Base-by-base conservation (phyloP, 2,113 vertebrate genomes). In the Micromys minutus region DNA sequence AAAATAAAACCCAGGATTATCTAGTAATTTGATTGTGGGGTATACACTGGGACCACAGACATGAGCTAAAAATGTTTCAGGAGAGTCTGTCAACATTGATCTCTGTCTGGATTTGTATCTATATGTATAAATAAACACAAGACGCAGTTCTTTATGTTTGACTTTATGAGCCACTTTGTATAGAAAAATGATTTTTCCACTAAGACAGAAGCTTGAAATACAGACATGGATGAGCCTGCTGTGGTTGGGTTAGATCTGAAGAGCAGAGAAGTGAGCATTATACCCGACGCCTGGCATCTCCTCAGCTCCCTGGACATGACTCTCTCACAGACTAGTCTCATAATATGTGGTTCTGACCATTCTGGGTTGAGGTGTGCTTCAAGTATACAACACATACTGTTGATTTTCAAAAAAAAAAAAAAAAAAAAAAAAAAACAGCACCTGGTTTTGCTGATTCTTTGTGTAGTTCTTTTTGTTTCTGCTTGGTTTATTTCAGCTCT, bases 321-420 rank as follows among this genome's bases (percentile, higher is more conserved):
- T 7, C 24, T 81, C 1, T 22, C 2, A 39, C 31, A 11, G 0
- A 22, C 4, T 85, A 16, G 4, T 22, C 63, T 21, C 4, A 8
- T 17, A 5, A 26, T 3, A 0, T 0, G 31, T n/a, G 61, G 7
- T 19, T 39, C 16, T 55, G 34, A 17, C 59, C 63, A 3, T 0
- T 24, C 1, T 1, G 8, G 52, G 2, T 12, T 10, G n/a, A 34
- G 15, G 2, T 36, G 22, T 26, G 5, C 50, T 8, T 3, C 10
- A 16, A 15, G 2, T 19, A 5, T 45, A 16, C 84, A n/a, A 10
- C 12, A 22, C 7, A 50, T 5, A 9, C 0, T 0, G 1, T n/a
- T n/a, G n/a, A n/a, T n/a, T n/a, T n/a, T n/a, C n/a, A n/a, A n/a
- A n/a, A n/a, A n/a, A n/a, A n/a, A n/a, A n/a, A n/a, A n/a, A n/a